Evolutionary conservation across 1,140 invertebrate genomes (phyloP).

Genomic region (Drosophila ironensis): DNA sequence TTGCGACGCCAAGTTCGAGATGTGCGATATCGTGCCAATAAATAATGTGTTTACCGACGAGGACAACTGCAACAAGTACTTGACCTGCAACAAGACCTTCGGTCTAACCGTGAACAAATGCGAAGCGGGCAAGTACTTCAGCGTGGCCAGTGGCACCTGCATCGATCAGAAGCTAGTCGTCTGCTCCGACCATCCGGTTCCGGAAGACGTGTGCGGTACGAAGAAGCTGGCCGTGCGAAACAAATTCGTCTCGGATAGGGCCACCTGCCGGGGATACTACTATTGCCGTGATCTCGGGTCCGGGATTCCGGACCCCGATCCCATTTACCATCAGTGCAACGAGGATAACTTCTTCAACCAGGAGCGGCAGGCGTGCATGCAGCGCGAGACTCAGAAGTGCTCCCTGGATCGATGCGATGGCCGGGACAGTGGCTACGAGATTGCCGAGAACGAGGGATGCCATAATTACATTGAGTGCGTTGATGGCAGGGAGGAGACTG

Average conservation of each 20-base stretch:
- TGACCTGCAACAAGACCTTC: slow-evolving; percentile 16
- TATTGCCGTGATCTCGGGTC: slow-evolving; percentile 61
- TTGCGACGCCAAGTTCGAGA: slow-evolving; percentile 45
- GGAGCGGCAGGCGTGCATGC: slow-evolving; percentile 28
- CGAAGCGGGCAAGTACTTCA: slow-evolving; percentile 38
- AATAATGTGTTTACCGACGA: slow-evolving; percentile 23
- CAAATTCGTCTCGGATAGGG: slow-evolving; percentile 56
- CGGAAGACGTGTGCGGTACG: slow-evolving; percentile 53
- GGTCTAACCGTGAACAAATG: slow-evolving; percentile 17
- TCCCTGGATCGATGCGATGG: slow-evolving; percentile 66
- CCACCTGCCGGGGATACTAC: slow-evolving; percentile 67
- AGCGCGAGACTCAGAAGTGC: slow-evolving; percentile 29
- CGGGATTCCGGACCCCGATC: slow-evolving; percentile 46
- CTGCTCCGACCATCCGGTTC: slow-evolving; percentile 52
- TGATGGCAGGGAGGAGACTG: slow-evolving; percentile 35
- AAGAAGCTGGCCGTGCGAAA: slow-evolving; percentile 49
- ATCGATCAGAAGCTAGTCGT: slow-evolving; percentile 35
- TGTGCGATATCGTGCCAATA: slow-evolving; percentile 43
- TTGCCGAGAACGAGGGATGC: slow-evolving; percentile 48
- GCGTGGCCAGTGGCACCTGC: slow-evolving; percentile 24
- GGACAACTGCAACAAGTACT: slow-evolving; percentile 52
- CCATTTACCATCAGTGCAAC: slow-evolving; percentile 36
- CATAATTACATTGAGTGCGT: slow-evolving; percentile 50
- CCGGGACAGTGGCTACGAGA: slow-evolving; percentile 25
- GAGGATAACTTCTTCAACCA: slow-evolving; percentile 49